Evolutionary conservation across 2,113 vertebrate genomes (phyloP).

Genomic region (Papio anubis): DNA sequence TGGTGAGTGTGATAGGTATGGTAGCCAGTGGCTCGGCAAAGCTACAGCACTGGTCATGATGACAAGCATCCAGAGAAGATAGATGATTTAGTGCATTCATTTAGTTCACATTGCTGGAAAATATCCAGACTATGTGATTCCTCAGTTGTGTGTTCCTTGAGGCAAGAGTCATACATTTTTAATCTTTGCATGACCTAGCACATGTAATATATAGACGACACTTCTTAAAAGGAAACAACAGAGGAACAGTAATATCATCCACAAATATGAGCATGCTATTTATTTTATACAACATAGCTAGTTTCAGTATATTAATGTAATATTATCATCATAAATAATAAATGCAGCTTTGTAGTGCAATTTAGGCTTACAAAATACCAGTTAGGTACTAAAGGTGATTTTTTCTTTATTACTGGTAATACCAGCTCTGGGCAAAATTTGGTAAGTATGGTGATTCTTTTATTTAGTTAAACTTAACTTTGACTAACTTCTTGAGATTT

Average conservation of each 20-base stretch:
- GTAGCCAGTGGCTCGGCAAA: neutral
- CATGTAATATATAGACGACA: neutral
- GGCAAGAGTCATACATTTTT: neutral
- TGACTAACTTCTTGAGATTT: neutral
- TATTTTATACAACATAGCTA: neutral
- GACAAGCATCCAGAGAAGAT: neutral
- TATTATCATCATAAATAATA: neutral
- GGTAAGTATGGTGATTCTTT: neutral
- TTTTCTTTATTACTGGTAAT: neutral
- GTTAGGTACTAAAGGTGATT: neutral
- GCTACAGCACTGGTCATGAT: neutral
- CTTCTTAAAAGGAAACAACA: neutral
- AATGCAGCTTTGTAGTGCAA: neutral
- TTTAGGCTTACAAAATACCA: neutral
- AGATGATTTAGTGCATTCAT: neutral
- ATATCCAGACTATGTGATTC: neutral
- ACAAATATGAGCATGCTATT: neutral
- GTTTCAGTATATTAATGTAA: neutral
- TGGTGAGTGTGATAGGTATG: neutral
- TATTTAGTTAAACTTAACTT: neutral
- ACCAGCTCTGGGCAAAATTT: neutral
- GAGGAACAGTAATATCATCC: neutral
- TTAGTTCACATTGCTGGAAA: neutral
- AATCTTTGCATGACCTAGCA: neutral
- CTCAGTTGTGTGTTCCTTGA: neutral